Conservation (phyloP, 2,888 invertebrate genomes). For the Sphecodes monilicornis region DNA sequence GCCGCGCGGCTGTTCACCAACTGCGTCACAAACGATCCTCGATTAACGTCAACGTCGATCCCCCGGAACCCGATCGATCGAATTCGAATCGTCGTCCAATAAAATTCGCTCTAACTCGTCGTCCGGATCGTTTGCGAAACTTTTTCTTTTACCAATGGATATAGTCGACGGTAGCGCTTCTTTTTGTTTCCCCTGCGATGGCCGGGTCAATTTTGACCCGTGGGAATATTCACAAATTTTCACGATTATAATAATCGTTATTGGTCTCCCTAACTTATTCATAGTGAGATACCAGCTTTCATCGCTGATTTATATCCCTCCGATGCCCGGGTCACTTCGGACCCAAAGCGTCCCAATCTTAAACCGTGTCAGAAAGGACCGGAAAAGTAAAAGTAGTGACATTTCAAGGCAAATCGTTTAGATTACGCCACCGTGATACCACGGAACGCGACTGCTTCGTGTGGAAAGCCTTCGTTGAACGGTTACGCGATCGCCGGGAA, state of each 20-base stretch:
- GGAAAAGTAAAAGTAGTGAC: background rate
- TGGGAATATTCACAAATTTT: background rate
- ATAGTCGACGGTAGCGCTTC: background rate
- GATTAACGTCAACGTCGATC: background rate
- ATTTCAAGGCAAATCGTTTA: background rate
- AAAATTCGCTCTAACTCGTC: background rate
- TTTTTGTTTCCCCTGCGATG: background rate
- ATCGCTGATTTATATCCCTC: background rate
- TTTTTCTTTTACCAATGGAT: background rate
- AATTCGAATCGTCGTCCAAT: background rate
- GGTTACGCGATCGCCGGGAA: slow-evolving; percentile 10
- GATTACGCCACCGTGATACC: background rate
- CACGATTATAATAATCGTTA: background rate
- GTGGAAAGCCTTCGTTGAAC: background rate
- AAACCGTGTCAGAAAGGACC: background rate
- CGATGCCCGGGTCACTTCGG: background rate
- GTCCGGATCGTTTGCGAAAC: background rate
- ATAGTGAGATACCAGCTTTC: too few relatives aligned
- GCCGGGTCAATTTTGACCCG: background rate
- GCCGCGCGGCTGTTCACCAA: slow-evolving; percentile 90
- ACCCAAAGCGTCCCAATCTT: background rate
- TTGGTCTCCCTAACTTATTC: background rate
- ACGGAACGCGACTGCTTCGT: background rate
- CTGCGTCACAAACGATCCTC: slow-evolving; percentile 84
- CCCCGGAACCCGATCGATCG: background rate